These are phyloP conservation scores for Nannoperca australis DNA, from an alignment of 2,797 vertebrate species.

Conservation along the genomic window DNA sequence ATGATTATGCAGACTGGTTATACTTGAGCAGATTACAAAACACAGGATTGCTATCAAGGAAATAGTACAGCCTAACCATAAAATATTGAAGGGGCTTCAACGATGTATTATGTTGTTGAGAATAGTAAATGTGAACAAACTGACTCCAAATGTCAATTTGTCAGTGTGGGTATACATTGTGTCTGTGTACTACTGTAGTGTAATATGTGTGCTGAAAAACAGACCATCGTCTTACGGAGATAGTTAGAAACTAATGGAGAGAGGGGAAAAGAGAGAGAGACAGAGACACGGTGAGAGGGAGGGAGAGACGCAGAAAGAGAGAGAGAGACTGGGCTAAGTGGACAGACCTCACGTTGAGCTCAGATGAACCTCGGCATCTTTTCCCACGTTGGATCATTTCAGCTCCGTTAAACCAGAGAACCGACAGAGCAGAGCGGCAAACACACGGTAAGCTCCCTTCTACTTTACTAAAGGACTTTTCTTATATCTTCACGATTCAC, in stretches of 20 bases:
- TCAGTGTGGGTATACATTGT: background rate
- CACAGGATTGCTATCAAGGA: conserved; percentile 30
- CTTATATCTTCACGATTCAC: background rate
- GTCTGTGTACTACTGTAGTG: conserved; percentile 2
- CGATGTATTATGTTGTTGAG: background rate
- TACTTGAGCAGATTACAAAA: conserved; percentile 54
- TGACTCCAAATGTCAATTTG: no score
- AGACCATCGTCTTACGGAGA: conserved; percentile 25
- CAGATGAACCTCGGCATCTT: conserved; percentile 70
- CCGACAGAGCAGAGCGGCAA: conserved; percentile 24
- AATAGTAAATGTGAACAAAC: background rate
- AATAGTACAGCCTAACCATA: conserved; percentile 13
- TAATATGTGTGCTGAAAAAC: conserved; percentile 27
- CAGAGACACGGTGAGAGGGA: background rate
- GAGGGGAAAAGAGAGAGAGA: no score
- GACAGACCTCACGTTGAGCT: conserved; percentile 73
- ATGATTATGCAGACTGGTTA: conserved; percentile 44
- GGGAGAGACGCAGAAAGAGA: conserved; percentile 27
- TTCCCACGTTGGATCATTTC: conserved; percentile 64
- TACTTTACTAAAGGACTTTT: conserved; percentile 2
- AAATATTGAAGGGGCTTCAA: conserved; percentile 13
- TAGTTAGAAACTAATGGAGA: conserved; percentile 47
- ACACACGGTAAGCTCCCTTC: conserved; percentile 61
- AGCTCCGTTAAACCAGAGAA: conserved; percentile 48
- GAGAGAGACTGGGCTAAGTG: conserved; percentile 58